These are phyloP conservation scores for Homalodisca vitripennis DNA, from an alignment of 1,140 invertebrate species.

Conservation along the genomic window DNA sequence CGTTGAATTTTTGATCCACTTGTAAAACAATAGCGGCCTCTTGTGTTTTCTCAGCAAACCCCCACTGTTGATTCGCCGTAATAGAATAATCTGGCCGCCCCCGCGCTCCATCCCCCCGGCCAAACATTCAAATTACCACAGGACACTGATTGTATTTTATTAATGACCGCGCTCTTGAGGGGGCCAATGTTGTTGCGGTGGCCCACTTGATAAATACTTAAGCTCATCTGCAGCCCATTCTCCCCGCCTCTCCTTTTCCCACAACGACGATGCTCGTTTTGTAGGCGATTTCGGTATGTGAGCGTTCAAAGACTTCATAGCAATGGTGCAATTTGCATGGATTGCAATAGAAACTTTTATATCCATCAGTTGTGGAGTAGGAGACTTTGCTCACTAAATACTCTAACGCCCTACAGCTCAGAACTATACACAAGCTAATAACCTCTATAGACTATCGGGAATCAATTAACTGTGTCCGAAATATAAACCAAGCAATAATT, in stretches of 20 bases:
- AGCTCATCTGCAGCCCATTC: background rate
- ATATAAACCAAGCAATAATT: too few relatives aligned
- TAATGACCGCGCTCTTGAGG: constrained; percentile 14
- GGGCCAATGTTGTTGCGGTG: background rate
- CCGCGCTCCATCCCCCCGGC: too few relatives aligned
- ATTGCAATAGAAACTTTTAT: too few relatives aligned
- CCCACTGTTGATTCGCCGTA: constrained; percentile 55
- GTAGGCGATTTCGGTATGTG: too few relatives aligned
- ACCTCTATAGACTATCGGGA: too few relatives aligned
- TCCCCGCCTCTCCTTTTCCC: background rate
- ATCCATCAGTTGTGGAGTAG: too few relatives aligned
- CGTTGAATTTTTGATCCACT: constrained; percentile 53
- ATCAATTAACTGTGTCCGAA: too few relatives aligned
- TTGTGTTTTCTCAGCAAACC: constrained; percentile 53
- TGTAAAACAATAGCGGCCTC: constrained; percentile 47
- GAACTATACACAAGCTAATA: too few relatives aligned
- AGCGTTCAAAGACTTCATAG: too few relatives aligned
- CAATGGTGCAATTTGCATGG: too few relatives aligned
- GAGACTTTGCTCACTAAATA: too few relatives aligned
- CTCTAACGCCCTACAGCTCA: too few relatives aligned
- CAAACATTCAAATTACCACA: constrained; percentile 33
- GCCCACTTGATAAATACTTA: constrained; percentile 9
- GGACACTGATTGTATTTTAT: constrained; percentile 31
- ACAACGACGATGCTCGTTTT: background rate
- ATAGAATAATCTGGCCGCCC: constrained; percentile 54